Evolutionary conservation across 2,888 invertebrate species (phyloP), one percentile per base, ranked within the genome.

Genomic region (Tridacna crocea): DNA sequence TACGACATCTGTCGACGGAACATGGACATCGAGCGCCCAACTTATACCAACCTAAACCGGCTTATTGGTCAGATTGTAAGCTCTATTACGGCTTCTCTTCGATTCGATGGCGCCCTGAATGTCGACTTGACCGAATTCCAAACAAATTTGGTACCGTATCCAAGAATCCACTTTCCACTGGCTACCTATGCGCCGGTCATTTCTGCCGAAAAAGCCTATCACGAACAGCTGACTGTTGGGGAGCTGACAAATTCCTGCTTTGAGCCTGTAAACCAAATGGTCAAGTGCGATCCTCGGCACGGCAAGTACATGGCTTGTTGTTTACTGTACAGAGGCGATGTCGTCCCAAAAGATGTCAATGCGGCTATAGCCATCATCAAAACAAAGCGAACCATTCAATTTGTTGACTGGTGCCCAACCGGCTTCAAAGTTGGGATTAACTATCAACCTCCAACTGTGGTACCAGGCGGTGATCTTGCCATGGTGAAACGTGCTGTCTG

Each of bases 131-230:
- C 94, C 8, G 95, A 95, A 88, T 95, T 95, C 88, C 72, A 92
- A 95, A 94, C 94, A 60, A 94, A 94, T 84, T 86, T 94, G 85
- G 94, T 94, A 27, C 93, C 93, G 0, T 93, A 93, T 79, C 93
- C 93, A 74, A 88, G 91, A 72, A 98, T 99, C 89, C 98, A 98
- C 94, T 98, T 97, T 94, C 98, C 98, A 0, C 94, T 98, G 65
- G 94, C 82, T 97, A 95, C 98, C 12, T 98, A 98, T 94, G 98
- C 98, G 26, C 98, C 98, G n/a, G 97, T 98, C 92, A 97, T 98
- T 95, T 97, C 98, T 4, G 22, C 63, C 22, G 63, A 63, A 10
- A 63, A 63, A 24, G 63, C 63, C 24, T 63, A 63, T 24, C 0
- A 72, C 47, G 75, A 77, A 47, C 97, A 98, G 82, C 78, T 92